phyloP scores from a whole-genome alignment of 2,113 vertebrate species.

The Ailurus styani region DNA sequence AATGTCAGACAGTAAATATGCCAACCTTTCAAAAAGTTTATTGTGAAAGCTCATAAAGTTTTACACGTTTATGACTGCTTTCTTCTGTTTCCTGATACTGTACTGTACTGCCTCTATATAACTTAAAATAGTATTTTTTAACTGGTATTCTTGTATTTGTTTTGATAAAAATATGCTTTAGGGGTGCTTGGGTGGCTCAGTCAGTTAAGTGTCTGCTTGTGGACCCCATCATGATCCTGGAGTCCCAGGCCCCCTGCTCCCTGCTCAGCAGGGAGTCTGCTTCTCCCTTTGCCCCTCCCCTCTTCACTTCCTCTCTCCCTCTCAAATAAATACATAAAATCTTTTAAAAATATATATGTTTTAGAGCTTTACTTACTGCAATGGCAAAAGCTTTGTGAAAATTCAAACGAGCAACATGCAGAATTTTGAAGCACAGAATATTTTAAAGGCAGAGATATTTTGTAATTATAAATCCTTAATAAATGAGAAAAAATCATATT shows the following conservation, averaged over 20 bases:
- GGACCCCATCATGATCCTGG: too few species aligned
- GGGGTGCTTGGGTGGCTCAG: too few species aligned
- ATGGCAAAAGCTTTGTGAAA: background rate
- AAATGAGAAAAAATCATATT: slow-evolving; percentile 32
- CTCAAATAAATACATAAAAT: background rate
- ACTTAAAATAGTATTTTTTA: background rate
- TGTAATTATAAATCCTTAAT: background rate
- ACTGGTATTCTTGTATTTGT: background rate
- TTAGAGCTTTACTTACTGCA: background rate
- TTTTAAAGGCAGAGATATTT: background rate
- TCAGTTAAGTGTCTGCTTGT: too few species aligned
- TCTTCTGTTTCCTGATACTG: background rate
- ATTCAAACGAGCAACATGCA: slow-evolving; percentile 13
- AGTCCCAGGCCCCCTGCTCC: too few species aligned
- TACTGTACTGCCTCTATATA: background rate
- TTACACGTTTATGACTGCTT: background rate
- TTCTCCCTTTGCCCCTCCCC: too few species aligned
- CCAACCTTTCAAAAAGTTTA: background rate
- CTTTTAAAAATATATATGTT: background rate
- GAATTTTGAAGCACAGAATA: background rate
- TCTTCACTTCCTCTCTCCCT: background rate
- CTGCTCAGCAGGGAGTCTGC: too few species aligned
- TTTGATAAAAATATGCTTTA: background rate
- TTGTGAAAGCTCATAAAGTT: background rate
- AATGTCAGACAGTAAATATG: background rate